Base-by-base conservation (phyloP, 1,140 invertebrate genomes). In the Sitodiplosis mosellana region DNA sequence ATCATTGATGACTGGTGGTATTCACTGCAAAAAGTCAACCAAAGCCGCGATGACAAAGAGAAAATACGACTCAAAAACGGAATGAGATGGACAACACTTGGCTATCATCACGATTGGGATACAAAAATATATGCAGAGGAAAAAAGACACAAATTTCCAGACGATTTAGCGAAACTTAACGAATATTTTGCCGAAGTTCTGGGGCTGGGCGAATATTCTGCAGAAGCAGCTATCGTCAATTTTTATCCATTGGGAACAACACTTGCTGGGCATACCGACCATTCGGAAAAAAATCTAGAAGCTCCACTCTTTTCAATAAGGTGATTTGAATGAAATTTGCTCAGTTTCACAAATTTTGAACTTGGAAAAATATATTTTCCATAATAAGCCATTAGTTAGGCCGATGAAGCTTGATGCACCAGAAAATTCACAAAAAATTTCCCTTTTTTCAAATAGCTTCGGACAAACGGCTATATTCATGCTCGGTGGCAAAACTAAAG, bases 21-120 rank as follows among this genome's bases (percentile, higher is more conserved):
- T 51, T 61, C 69, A 49, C 67, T 72, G 56, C 68, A 68, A 61
- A 20, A 43, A 12, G 65, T 66, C 54, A 71, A 66, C 56, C 54
- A 65, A 47, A 57, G 57, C 44, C 52, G 53, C 38, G 55, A 66
- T 49, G 45, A 56, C 44, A 59, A 59, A 52, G 50, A 55, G 27
- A 57, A 66, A 45, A 56, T 58, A 14, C 54, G 62, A 33, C 50
- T 76, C 17, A 58, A 69, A 46, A 70, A 70, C 47, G 85, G 85
- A 60, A 68, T 95, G 48, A 68, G 90, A 56, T 96, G 92, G 92
- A 75, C 80, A 14, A 95, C 91, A 2, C 63, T 95, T 33, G 91
- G 92, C 17, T 95, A 93, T 63, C 91, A 96, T 66, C 89, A 96
- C 63, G 78, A 95, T 66, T 95, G 91, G 91, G 79, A 92, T 57